Evolutionary conservation across 2,797 vertebrate genomes (phyloP), one percentile per base, ranked within the genome.

Genomic region (Brachymystax lenok): DNA sequence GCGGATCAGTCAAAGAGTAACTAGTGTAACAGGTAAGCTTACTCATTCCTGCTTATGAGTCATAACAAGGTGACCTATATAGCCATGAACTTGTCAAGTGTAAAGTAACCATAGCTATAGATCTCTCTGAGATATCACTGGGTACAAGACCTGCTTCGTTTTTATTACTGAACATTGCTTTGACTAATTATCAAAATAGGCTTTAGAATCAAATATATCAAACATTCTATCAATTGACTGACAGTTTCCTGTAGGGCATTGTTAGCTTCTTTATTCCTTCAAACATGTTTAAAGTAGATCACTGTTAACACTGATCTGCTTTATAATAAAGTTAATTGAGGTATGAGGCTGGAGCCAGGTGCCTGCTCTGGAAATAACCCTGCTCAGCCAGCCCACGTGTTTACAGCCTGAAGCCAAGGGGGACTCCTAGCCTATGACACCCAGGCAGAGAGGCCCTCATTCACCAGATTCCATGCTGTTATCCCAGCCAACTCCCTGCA

Each of bases 11-110:
- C 81, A 85, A 84, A 88, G 77, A 86, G 84, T 90, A 87, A 90
- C 89, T 82, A 81, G 86, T 87, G 75, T 77, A 91, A 88, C 89
- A 88, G 88, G 90, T 91, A 90, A 90, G 82, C 84, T 88, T 90
- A 87, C 82, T 85, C 82, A 86, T 88, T 87, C 82, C 84, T 85
- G 40, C 77, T 70, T 75, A 82, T 90, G 89, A 92, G 82, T 90
- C 89, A 88, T 71, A 73, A 77, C 86, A 89, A 89, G 88, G 90
- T 91, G 88, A 90, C 87, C 83, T 72, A 81, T 82, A 84, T 85
- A 74, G 16, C 69, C 24, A 14, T 3, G 40, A 16, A 72, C 17
- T 4, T 78, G 51, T 27, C 70, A n/a, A 50, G 12, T 19, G 21
- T 69, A 16, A 33, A 27, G 27, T 35, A 75, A 59, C 27, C 14